Base-by-base conservation (phyloP, 2,113 vertebrate species). In the Oceanodroma tethys region DNA sequence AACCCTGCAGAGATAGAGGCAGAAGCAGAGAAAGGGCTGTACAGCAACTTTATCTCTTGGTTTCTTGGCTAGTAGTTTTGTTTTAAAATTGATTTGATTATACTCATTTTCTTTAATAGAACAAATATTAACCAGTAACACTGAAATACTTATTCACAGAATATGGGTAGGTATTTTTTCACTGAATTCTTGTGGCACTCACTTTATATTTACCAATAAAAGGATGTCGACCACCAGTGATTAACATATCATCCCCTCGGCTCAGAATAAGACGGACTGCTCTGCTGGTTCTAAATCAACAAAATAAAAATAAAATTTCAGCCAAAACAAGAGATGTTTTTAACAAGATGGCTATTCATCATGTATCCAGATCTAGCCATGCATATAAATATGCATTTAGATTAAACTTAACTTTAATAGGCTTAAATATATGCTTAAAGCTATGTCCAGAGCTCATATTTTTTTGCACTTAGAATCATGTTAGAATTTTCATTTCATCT, bases 141-240 rank as follows among this genome's bases (percentile, higher is more conserved):
- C 18, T n/a, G 48, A 90, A 94, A 91, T 80, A 45, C 7, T 72
- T 79, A 68, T 93, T 72, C 10, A 30, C 45, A 80, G 53, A 88
- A 75, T 25, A 53, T 5, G 7, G 23, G 14, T 36, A n/a, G 60
- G 29, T 30, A 67, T 43, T 82, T 92, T 90, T 63, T 74, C 75
- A 63, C 30, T 18, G 45, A 59, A n/a, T 81, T 74, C 42, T 58
- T 89, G 26, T 17, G 32, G 62, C 75, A 97, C 98, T 97, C 50
- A 99, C 99, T 98, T 99, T 99, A 96, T 99, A 99, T 96, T 98
- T 99, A 78, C 97, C 99, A 92, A 98, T 68, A 50, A 99, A 93
- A 23, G 99, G 99, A 91, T 99, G 99, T 5, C 99, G 98, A 18
- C 96, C 99, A 56, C 99, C 99, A 4, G 98, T 98, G 90, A 99